Percentiles rank a stretch among this genome's conserved stretches.
These are phyloP conservation scores for Crepidodera aurea DNA, from an alignment of 2,888 invertebrate genomes.

Conservation along the genomic window DNA sequence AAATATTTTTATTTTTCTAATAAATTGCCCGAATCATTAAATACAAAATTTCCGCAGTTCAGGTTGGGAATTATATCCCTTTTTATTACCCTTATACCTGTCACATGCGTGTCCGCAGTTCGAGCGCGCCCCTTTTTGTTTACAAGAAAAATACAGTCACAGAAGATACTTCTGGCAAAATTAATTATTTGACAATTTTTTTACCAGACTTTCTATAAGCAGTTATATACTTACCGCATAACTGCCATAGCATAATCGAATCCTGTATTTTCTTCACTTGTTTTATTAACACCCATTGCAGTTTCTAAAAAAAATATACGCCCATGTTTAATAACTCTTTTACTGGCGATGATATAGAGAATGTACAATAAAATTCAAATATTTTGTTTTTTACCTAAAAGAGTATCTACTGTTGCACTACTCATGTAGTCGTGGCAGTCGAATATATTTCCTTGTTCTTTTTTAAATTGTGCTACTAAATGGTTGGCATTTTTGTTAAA, in stretches of 20 bases:
- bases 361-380: no score
- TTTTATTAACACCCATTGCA: conserved; percentile 65
- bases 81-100: no score
- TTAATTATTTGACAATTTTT: no score
- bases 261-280: conserved; percentile 62
- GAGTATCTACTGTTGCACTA: conserved; percentile 63
- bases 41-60: no score
- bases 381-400: conserved; percentile 60
- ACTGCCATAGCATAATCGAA: conserved; percentile 67
- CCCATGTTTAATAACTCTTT: neutral
- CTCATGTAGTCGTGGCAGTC: conserved; percentile 65
- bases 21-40: no score
- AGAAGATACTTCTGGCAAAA: no score
- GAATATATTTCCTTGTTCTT: conserved; percentile 60
- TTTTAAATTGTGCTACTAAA: conserved; percentile 57
- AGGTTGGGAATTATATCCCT: no score
- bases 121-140: no score
- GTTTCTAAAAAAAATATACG: conserved; percentile 58
- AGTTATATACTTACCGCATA: conserved; percentile 63
- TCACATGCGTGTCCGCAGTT: no score
- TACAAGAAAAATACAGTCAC: no score
- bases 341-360: conserved; percentile 1
- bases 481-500: conserved; percentile 63
- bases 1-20: no score
- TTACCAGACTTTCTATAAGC: no score